Percentiles rank a stretch among this genome's conserved stretches.
phyloP scores from a whole-genome alignment of 1,140 invertebrate species.

The Lasaia peninsularis region DNA sequence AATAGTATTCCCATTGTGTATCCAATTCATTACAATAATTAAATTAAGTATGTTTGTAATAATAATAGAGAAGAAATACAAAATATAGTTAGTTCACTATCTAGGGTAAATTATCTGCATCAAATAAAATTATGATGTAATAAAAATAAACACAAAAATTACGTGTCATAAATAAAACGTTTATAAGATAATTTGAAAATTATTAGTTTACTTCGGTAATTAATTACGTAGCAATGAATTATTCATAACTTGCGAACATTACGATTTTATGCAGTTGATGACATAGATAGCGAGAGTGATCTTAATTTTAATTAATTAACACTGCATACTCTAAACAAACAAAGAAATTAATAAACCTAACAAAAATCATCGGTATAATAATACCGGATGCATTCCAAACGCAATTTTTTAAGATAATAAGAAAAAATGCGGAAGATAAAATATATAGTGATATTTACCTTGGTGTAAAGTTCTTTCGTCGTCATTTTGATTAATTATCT shows the following conservation, averaged over 20 bases:
- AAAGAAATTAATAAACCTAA: not conserved
- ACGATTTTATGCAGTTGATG: slow-evolving; percentile 40
- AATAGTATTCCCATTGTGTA: no score
- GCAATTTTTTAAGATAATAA: slow-evolving; percentile 22
- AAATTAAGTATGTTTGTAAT: no score
- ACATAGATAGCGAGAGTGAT: slow-evolving; percentile 44
- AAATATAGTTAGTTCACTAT: not conserved
- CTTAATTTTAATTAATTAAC: slow-evolving; percentile 7
- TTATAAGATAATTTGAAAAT: not conserved
- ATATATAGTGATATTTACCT: slow-evolving; percentile 57
- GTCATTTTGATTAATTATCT: slow-evolving; percentile 60
- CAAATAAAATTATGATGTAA: not conserved
- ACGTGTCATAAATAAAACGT: not conserved
- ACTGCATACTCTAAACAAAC: not conserved
- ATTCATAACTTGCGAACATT: slow-evolving; percentile 36
- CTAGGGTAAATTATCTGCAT: not conserved
- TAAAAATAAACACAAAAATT: slow-evolving; percentile 8
- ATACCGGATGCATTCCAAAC: not conserved
- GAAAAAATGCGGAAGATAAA: slow-evolving; percentile 23
- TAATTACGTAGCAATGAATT: slow-evolving; percentile 34
- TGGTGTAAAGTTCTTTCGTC: slow-evolving; percentile 74
- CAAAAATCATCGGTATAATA: not conserved
- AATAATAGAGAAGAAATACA: not conserved
- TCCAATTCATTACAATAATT: no score
- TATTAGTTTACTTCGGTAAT: slow-evolving; percentile 4